A percentile compares a stretch with the other conserved stretches of the same genome.
phyloP scores from a whole-genome alignment of 2,113 vertebrate genomes.

The Ptilorrhoa leucosticta region DNA sequence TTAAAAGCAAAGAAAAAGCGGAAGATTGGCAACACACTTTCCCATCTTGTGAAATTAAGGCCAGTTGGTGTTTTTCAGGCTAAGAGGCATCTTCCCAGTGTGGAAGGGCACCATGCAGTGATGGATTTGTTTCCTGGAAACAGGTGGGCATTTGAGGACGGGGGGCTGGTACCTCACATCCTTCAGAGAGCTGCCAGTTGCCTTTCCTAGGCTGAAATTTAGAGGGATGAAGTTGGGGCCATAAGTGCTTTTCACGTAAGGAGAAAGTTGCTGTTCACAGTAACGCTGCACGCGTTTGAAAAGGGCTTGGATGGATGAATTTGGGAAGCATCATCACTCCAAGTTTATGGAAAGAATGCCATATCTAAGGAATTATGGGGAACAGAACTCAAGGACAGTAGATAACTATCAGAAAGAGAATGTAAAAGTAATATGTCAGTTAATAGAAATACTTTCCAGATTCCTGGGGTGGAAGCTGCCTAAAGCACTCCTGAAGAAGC shows the following conservation, averaged over 20 bases:
- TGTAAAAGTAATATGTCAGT: neutral
- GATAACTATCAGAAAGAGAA: neutral
- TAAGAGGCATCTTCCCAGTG: neutral
- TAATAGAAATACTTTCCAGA: neutral
- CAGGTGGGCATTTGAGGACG: neutral
- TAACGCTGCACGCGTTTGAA: neutral
- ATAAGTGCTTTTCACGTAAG: neutral
- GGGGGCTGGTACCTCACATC: neutral
- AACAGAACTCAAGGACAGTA: neutral
- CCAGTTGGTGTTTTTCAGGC: neutral
- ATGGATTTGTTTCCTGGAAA: neutral
- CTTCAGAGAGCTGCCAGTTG: neutral
- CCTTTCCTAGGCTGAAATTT: neutral
- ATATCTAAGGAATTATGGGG: neutral
- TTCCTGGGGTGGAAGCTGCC: neutral
- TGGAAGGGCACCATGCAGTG: fast-evolving
- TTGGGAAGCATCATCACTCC: neutral
- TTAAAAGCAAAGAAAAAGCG: conserved; percentile 36
- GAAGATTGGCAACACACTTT: neutral
- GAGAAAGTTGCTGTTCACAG: neutral
- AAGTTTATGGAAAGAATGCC: neutral
- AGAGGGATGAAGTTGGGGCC: neutral
- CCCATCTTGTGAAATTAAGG: neutral
- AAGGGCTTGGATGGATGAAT: neutral
- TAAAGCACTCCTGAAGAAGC: neutral